Evolutionary conservation across 2,888 invertebrate genomes (phyloP), one percentile per base, ranked within the genome.

Genomic region (Cecidostiba fungosa): DNA sequence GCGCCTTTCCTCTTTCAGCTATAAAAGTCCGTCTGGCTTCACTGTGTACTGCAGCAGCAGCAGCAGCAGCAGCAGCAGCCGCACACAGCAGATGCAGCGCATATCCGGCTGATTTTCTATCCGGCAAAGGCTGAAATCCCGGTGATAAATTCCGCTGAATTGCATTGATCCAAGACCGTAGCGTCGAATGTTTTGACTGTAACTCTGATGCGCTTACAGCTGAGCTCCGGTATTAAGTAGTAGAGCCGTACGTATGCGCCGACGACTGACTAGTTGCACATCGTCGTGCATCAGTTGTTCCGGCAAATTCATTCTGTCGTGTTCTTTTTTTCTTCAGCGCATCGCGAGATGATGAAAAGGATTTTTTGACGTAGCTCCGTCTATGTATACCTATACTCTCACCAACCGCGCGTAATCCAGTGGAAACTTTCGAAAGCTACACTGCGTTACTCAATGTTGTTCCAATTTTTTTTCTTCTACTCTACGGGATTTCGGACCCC

Each of bases 141-240:
- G 88, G 86, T 89, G 89, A 91, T 91, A 91, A 91, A 91, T 91
- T 91, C 81, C 89, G 89, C 90, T 90, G 91, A 91, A 91, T 91
- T 91, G 90, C 90, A 91, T 47, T 70, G 36, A 36, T 32, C 29
- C 70, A 36, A 36, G 36, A 32, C 26, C 26, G 70, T 36, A n/a
- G 70, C 70, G 36, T 36, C 39, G 36, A 43, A 72, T 12, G 26
- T 12, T 29, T 29, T 29, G 59, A 59, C 10, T 43, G 43, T 12
- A 10, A 43, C 54, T 19, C 19, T 23, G 59, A 16, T 5, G 23
- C 59, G n/a, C 59, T 50, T 19, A 50, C 50, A 50, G 50, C 47
- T 47, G 47, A 47, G 16, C 54, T 23, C 54, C 23, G 54, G 23
- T n/a, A n/a, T n/a, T n/a, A 59, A 59, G 54, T 59, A n/a, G 54